Evolutionary conservation across 2,888 invertebrate genomes (phyloP), one percentile per base, ranked within the genome.

Genomic region (Aphodius sticticus): DNA sequence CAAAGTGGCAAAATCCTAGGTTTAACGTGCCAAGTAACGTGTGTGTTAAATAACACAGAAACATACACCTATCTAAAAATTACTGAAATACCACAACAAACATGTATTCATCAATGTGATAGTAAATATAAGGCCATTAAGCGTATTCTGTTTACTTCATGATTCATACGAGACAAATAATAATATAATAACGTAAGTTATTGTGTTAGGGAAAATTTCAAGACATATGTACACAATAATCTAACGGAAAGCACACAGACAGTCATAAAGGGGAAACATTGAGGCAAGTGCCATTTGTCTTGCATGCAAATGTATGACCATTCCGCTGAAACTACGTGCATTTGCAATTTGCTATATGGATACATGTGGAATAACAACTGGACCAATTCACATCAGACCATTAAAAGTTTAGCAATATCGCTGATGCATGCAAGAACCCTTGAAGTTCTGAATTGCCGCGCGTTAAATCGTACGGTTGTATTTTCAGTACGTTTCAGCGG

Each of bases 251-350:
- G 53, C 53, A 53, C 53, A 53, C 53, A 53, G 12, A 53, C 53
- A 9, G 53, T 53, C 53, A 53, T 53, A 53, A 9, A 53, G 1
- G 53, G 12, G 9, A 53, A 53, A 53, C 53, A 53, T 53, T 53
- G 12, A 7, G 12, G 53, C 53, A 53, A 53, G 53, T 53, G 53
- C 12, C 53, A 53, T 53, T 53, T 53, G 53, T 53, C 53, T 53
- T 53, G 53, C 53, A 53, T 53, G 53, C 53, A 53, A 53, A 53
- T 53, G 53, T 53, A 53, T 53, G 53, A 53, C 53, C 53, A 53
- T 53, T 53, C 53, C 53, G 53, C 53, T 9, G 53, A 53, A 53
- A 53, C 53, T 53, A 53, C 53, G 53, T 3, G 53, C 53, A 53
- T 53, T 53, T 53, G 53, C 53, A 53, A 53, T 53, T 53, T 53